Percentiles rank a stretch among this genome's conserved stretches.
Evolutionary conservation across 2,888 invertebrate genomes (phyloP).

Genomic region (Eudemis profundana): DNA sequence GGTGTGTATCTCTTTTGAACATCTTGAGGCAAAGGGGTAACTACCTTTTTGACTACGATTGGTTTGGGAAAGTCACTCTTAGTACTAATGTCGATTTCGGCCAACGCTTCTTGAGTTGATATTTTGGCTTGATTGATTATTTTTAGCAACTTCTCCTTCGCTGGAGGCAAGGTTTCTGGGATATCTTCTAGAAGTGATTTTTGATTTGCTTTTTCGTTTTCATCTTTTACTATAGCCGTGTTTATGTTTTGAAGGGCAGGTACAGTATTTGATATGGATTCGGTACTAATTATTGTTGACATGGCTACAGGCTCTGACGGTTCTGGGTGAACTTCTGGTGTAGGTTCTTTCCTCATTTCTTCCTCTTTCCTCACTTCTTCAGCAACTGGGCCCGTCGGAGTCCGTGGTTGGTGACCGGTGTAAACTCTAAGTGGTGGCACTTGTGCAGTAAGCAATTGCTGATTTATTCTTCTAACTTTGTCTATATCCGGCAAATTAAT

Average conservation of each 20-base stretch:
- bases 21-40: background rate
- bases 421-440: slow-evolving; percentile 64
- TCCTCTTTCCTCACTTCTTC: too few relatives aligned
- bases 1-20: background rate
- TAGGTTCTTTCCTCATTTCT: slow-evolving; percentile 2
- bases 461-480: slow-evolving; percentile 67
- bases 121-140: slow-evolving; percentile 37
- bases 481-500: slow-evolving; percentile 69
- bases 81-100: slow-evolving; percentile 20
- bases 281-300: background rate
- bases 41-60: slow-evolving; percentile 1
- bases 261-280: background rate
- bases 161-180: slow-evolving; percentile 24
- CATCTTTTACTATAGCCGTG: slow-evolving; percentile 23
- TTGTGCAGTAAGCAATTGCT: slow-evolving; percentile 70
- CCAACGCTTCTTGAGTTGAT: slow-evolving; percentile 33
- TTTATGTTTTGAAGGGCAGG: background rate
- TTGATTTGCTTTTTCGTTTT: slow-evolving; percentile 3
- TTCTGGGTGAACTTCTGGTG: background rate
- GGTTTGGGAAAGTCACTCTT: slow-evolving; percentile 9
- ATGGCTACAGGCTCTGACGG: background rate
- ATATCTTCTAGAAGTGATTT: background rate
- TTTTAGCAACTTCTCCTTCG: slow-evolving; percentile 35
- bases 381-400: background rate
- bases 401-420: slow-evolving; percentile 24